phyloP scores from a whole-genome alignment of 2,797 vertebrate species.

The Muraenolepis orangiensis region DNA sequence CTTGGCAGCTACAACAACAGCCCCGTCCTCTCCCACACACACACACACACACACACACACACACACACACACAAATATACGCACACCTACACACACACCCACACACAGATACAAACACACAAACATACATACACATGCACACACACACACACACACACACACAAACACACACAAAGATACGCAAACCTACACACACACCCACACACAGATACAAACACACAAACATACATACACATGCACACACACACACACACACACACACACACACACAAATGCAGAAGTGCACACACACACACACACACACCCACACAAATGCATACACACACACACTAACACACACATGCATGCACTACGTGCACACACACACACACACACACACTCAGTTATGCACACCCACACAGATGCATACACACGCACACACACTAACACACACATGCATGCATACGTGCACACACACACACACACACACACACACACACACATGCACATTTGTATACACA shows the following conservation, averaged over 20 bases:
- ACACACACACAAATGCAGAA: not conserved
- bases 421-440: not conserved
- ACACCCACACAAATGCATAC: not conserved
- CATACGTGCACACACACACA: not conserved
- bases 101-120: slow-evolving; percentile 10
- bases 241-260: not conserved
- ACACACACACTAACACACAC: not conserved
- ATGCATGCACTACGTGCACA: too few species aligned
- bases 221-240: not conserved
- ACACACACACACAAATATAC: not conserved
- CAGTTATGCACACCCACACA: not conserved
- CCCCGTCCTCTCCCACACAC: slow-evolving; percentile 21
- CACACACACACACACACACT: slow-evolving; percentile 22
- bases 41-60: not conserved
- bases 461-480: not conserved
- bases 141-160: not conserved
- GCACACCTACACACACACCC: slow-evolving; percentile 12
- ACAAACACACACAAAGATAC: not conserved
- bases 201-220: not conserved
- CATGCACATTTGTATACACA: not conserved
- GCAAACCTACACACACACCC: not conserved
- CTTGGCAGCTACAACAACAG: slow-evolving; percentile 45
- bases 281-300: not conserved
- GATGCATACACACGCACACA: not conserved
- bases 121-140: not conserved